phyloP scores from a whole-genome alignment of 2,113 vertebrate species.

The Nestor notabilis region DNA sequence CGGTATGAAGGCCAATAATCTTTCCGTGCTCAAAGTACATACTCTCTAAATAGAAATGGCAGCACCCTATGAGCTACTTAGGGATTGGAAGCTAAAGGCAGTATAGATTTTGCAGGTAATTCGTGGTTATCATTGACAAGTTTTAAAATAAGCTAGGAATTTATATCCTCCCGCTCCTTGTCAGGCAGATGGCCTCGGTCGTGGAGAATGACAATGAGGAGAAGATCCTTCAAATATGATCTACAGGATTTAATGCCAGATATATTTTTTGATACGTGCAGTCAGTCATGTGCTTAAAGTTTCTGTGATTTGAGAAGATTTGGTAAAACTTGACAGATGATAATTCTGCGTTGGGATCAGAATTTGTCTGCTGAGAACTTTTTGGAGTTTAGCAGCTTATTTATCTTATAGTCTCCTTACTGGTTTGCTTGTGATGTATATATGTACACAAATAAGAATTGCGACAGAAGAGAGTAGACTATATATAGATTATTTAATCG shows the following conservation, averaged over 20 bases:
- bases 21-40: not conserved
- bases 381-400: not conserved
- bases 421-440: rapidly evolving
- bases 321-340: not conserved
- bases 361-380: not conserved
- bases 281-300: not conserved
- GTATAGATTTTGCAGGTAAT: not conserved
- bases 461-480: not conserved
- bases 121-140: not conserved
- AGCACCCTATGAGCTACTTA: not conserved
- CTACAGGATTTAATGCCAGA: constrained; percentile 16
- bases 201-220: constrained; percentile 10
- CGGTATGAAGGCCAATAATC: not conserved
- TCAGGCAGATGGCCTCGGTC: constrained; percentile 24
- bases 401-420: not conserved
- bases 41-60: rapidly evolving
- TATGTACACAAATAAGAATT: not conserved
- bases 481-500: not conserved
- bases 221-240: constrained; percentile 24
- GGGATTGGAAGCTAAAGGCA: not conserved
- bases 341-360: not conserved
- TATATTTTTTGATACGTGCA: not conserved
- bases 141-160: constrained; percentile 13
- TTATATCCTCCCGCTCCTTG: constrained; percentile 32
- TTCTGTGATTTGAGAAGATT: not conserved